Evolutionary conservation across 1,140 invertebrate species (phyloP).

Genomic region (Aphelenchoides fujianensis): DNA sequence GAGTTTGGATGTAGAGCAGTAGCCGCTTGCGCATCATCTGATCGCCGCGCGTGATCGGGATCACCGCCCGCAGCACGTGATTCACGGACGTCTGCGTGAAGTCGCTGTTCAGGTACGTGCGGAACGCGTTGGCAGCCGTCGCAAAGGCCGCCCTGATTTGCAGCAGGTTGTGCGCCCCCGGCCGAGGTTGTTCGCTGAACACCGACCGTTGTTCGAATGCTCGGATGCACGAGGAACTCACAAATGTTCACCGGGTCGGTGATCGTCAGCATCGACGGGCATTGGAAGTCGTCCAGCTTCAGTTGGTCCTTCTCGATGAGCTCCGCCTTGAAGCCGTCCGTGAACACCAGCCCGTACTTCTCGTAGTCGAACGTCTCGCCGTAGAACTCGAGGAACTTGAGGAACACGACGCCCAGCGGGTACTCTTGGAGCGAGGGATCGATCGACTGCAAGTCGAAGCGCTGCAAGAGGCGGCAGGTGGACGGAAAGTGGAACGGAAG

Average conservation of each 20-base stretch:
- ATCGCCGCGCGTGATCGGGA: not conserved
- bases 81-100: not conserved
- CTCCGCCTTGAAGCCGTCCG: conserved; percentile 75
- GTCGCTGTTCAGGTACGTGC: not conserved
- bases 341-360: conserved; percentile 87
- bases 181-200: conserved; percentile 49
- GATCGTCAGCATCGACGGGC: conserved; percentile 87
- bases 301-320: conserved; percentile 82
- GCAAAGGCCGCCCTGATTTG: conserved; percentile 24
- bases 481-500: conserved; percentile 1
- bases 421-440: conserved; percentile 65
- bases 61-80: not conserved
- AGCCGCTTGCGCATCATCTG: not conserved
- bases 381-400: conserved; percentile 96
- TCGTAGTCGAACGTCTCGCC: conserved; percentile 91
- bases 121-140: not conserved
- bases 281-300: not conserved
- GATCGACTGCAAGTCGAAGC: conserved; percentile 18
- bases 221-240: conserved; percentile 19
- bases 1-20: not conserved
- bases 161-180: conserved; percentile 32
- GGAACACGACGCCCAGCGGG: conserved; percentile 87
- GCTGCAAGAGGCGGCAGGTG: conserved; percentile 3
- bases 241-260: conserved; percentile 79
- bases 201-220: conserved; percentile 17